Percentiles rank a stretch among this genome's conserved stretches.
Conservation (phyloP, 2,888 invertebrate species). For the Phrixothrix hirtus region DNA sequence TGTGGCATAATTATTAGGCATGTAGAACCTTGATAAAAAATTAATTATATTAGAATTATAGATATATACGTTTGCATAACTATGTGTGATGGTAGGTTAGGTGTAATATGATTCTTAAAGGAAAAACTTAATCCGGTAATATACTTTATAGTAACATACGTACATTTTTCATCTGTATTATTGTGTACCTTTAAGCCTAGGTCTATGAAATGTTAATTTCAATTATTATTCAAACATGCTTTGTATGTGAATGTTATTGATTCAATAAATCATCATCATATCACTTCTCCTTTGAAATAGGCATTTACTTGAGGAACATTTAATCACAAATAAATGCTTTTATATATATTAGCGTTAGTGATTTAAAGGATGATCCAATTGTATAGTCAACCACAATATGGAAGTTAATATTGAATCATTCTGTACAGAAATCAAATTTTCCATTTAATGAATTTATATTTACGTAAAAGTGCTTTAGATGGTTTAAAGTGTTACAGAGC, state of each 20-base stretch:
- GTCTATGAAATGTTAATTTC: not conserved
- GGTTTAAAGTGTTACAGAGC: conserved; percentile 14
- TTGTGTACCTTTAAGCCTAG: not conserved
- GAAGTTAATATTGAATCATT: conserved; percentile 2
- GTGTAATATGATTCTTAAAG: conserved; percentile 7
- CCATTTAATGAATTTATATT: conserved; percentile 17
- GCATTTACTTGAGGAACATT: too few species aligned
- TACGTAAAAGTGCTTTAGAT: conserved; percentile 20
- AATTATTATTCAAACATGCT: too few species aligned
- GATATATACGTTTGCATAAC: conserved; percentile 3
- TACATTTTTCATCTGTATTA: conserved; percentile 5
- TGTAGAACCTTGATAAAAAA: not conserved
- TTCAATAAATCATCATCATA: not conserved
- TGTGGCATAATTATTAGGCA: too few species aligned
- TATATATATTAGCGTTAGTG: too few species aligned
- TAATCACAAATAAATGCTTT: too few species aligned
- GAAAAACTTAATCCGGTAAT: conserved; percentile 13
- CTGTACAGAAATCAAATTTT: not conserved
- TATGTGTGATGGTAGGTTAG: conserved; percentile 16
- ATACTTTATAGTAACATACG: conserved; percentile 24
- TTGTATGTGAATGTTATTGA: not conserved
- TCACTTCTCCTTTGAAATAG: too few species aligned
- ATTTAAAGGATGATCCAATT: too few species aligned
- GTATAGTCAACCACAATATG: too few species aligned
- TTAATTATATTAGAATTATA: not conserved